Conservation (phyloP, 2,113 vertebrate species). For the Tupaia tana region DNA sequence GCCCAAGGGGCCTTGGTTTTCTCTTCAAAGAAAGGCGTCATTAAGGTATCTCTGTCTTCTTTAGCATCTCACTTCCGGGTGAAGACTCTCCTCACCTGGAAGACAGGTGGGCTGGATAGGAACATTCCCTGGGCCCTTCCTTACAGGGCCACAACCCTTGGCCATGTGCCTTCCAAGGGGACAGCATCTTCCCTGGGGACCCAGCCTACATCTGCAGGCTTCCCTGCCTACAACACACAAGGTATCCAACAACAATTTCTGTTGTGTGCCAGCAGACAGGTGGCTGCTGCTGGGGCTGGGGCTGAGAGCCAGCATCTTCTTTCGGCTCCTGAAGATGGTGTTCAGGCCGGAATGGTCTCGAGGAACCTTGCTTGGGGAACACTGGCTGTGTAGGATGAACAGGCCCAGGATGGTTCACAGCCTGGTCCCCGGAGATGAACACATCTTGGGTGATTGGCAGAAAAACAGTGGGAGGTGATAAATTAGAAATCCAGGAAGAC, state of each 20-base stretch:
- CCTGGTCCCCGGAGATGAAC: rapidly evolving
- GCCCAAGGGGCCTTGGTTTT: neutral
- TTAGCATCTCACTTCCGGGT: neutral
- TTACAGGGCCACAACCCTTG: too few species aligned
- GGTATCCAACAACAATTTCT: too few species aligned
- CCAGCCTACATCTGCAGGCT: too few species aligned
- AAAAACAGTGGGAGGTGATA: neutral
- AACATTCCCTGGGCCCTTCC: too few species aligned
- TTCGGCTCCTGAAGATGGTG: neutral
- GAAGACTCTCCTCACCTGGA: neutral
- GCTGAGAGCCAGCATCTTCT: neutral
- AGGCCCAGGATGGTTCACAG: neutral
- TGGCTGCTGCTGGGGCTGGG: neutral
- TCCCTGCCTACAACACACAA: too few species aligned
- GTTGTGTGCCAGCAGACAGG: too few species aligned
- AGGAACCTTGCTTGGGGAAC: neutral
- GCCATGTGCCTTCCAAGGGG: too few species aligned
- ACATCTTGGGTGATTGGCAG: rapidly evolving
- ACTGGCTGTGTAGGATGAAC: too few species aligned
- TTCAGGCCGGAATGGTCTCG: too few species aligned
- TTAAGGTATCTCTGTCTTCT: too few species aligned
- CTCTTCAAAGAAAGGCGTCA: neutral
- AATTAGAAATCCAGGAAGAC: neutral
- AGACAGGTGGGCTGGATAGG: too few species aligned
- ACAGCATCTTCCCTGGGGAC: too few species aligned